Conservation (phyloP, 2,888 invertebrate genomes). For the Melolontha melolontha region DNA sequence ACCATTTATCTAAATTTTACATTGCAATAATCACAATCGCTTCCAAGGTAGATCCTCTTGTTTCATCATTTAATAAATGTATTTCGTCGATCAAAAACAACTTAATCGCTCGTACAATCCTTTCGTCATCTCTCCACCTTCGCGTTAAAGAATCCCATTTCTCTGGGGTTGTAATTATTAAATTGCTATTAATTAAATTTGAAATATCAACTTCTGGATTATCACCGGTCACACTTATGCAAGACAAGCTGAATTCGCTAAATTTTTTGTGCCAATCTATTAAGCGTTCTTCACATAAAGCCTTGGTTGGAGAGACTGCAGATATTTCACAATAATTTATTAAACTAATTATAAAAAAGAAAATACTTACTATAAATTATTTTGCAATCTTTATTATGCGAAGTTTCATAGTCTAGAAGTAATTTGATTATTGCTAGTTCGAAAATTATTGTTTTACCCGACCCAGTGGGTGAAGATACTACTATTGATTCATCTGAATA, state of each 20-base stretch:
- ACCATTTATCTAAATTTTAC: constrained; percentile 1
- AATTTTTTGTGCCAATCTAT: constrained; percentile 82
- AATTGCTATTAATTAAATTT: constrained; percentile 65
- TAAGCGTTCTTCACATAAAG: constrained; percentile 78
- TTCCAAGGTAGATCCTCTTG: constrained; percentile 81
- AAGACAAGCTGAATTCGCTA: constrained; percentile 71
- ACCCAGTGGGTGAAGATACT: constrained; percentile 84
- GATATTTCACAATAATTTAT: not conserved
- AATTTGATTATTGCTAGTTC: constrained; percentile 81
- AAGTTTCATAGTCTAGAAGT: constrained; percentile 69
- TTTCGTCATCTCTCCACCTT: constrained; percentile 76
- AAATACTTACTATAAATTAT: constrained; percentile 77
- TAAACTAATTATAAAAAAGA: not conserved
- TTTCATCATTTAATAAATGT: constrained; percentile 79
- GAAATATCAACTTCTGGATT: constrained; percentile 73
- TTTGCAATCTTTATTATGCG: constrained; percentile 69
- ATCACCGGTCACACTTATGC: constrained; percentile 82
- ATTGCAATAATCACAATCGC: constrained; percentile 72
- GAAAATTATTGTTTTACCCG: constrained; percentile 86
- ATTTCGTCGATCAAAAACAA: constrained; percentile 83
- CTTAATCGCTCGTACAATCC: constrained; percentile 73
- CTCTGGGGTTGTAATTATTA: constrained; percentile 85
- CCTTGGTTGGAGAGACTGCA: constrained; percentile 84
- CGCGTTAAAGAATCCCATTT: constrained; percentile 88
- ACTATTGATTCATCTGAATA: constrained; percentile 77